Conservation (phyloP, 2,797 vertebrate species). For the Chelonia mydas region DNA sequence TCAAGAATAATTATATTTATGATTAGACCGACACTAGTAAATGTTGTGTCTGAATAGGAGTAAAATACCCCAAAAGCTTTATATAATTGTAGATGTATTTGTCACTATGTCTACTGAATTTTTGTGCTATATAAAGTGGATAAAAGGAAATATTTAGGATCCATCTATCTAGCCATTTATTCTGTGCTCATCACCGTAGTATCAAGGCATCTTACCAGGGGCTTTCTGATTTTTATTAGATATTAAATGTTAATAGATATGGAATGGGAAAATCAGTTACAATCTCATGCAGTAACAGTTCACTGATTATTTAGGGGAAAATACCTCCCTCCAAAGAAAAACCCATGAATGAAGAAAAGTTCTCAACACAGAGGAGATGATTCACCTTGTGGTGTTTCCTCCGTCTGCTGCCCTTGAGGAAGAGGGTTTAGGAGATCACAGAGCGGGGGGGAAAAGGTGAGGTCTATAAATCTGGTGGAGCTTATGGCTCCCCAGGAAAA, state of each 20-base stretch:
- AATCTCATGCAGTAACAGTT: neutral
- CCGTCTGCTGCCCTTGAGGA: neutral
- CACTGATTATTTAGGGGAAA: neutral
- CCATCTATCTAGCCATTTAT: constrained; percentile 73
- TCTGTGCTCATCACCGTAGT: constrained; percentile 59
- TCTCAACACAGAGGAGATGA: rapidly evolving
- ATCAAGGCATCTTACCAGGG: constrained; percentile 53
- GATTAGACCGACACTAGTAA: constrained; percentile 81
- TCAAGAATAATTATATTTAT: constrained; percentile 86
- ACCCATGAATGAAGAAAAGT: rapidly evolving
- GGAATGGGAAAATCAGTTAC: constrained; percentile 61
- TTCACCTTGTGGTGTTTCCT: neutral
- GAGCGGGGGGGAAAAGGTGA: rapidly evolving
- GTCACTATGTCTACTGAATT: constrained; percentile 1
- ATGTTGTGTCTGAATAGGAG: constrained; percentile 74
- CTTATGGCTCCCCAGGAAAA: neutral
- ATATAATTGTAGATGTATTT: constrained; percentile 61
- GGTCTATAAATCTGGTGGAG: too few relatives aligned
- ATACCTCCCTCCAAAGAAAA: neutral
- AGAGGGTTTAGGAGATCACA: neutral
- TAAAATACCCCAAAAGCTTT: constrained; percentile 75
- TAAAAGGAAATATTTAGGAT: constrained; percentile 34
- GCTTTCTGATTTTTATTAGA: constrained; percentile 65
- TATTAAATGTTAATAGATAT: constrained; percentile 69
- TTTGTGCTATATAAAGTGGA: neutral